phyloP scores from a whole-genome alignment of 2,888 invertebrate species.

The Amaurobius ferox region DNA sequence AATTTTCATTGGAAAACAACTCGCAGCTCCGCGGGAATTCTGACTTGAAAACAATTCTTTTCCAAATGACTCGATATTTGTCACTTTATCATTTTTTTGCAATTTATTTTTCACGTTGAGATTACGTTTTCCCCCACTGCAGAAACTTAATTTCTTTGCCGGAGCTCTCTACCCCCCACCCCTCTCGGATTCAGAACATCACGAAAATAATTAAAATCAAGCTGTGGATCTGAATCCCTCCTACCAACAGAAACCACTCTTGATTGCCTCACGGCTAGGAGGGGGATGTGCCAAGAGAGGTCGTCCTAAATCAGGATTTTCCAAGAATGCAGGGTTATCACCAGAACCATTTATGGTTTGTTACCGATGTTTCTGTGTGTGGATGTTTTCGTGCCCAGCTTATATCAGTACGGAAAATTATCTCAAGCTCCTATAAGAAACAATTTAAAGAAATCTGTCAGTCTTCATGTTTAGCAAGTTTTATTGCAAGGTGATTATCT shows the following conservation, averaged over 20 bases:
- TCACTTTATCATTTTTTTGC: too few species aligned
- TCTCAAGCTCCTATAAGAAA: too few species aligned
- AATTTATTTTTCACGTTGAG: neutral
- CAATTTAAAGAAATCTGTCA: too few species aligned
- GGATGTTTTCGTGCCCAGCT: too few species aligned
- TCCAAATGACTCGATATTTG: too few species aligned
- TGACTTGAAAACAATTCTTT: too few species aligned
- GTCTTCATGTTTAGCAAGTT: too few species aligned
- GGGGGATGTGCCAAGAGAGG: slow-evolving; percentile 40
- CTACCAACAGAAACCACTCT: slow-evolving; percentile 58
- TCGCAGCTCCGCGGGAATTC: too few species aligned
- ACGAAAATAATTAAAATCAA: slow-evolving; percentile 71
- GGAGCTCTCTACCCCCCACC: neutral
- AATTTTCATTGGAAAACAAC: too few species aligned
- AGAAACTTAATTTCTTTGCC: neutral
- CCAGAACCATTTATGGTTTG: neutral
- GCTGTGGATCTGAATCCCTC: slow-evolving; percentile 51
- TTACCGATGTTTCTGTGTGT: too few species aligned
- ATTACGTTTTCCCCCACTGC: neutral
- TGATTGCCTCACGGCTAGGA: slow-evolving; percentile 56
- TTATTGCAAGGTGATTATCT: too few species aligned
- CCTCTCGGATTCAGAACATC: slow-evolving; percentile 31
- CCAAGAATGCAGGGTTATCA: neutral
- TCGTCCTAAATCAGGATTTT: neutral
- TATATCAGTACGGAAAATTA: too few species aligned